Conservation (phyloP, 2,888 invertebrate genomes). For the Lithophane semibrunnea region DNA sequence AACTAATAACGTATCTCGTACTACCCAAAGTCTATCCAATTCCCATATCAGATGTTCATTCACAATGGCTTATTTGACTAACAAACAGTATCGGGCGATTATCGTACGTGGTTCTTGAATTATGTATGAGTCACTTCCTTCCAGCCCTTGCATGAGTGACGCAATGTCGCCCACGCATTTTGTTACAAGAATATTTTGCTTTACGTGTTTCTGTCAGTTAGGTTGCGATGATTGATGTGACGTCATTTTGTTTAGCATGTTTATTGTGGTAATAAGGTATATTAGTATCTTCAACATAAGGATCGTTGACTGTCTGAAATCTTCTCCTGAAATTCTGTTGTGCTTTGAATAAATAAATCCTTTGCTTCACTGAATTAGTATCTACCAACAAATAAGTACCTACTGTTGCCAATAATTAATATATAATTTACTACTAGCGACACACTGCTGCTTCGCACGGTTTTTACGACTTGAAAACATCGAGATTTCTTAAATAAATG, state of each 20-base stretch:
- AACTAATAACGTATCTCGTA: slow-evolving; percentile 42
- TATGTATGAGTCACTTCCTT: slow-evolving; percentile 86
- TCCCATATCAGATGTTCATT: slow-evolving; percentile 78
- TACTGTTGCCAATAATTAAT: neutral
- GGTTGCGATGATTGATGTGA: slow-evolving; percentile 14
- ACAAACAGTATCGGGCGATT: slow-evolving; percentile 87
- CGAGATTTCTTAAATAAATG: too few species aligned
- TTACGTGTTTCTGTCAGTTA: slow-evolving; percentile 32
- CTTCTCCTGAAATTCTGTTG: neutral
- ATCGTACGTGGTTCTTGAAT: slow-evolving; percentile 80
- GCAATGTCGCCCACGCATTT: slow-evolving; percentile 68
- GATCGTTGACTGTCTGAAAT: neutral
- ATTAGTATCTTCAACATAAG: neutral
- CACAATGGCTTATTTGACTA: slow-evolving; percentile 89
- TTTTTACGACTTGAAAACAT: too few species aligned
- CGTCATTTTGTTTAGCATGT: slow-evolving; percentile 1
- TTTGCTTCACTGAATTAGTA: neutral
- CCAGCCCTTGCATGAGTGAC: slow-evolving; percentile 69
- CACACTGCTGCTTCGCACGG: too few species aligned
- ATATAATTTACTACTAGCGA: too few species aligned
- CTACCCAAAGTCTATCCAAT: slow-evolving; percentile 44
- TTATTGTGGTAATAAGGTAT: neutral
- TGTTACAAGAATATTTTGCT: slow-evolving; percentile 44
- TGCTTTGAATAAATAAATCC: neutral
- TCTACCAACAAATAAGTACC: neutral